These are phyloP conservation scores for Osedax frankpressi DNA, from an alignment of 2,888 invertebrate species.

Conservation along the genomic window DNA sequence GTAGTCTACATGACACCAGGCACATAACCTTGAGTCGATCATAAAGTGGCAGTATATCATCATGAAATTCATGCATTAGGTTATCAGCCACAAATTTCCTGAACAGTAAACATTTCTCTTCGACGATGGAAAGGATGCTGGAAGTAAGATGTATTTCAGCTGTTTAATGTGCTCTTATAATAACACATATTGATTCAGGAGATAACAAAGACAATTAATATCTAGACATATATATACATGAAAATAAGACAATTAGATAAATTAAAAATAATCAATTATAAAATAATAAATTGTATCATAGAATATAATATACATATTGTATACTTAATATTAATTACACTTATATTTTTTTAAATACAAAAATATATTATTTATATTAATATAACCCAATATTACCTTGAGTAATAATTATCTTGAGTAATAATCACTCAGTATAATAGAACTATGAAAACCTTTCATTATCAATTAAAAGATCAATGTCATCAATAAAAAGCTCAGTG, in stretches of 20 bases:
- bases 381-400: neutral
- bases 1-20: too few relatives aligned
- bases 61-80: slow-evolving; percentile 51
- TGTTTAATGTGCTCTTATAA: too few relatives aligned
- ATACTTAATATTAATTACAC: neutral
- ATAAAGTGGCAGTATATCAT: slow-evolving; percentile 49
- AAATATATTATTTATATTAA: neutral
- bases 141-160: too few relatives aligned
- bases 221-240: too few relatives aligned
- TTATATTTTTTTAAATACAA: neutral
- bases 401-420: too few relatives aligned
- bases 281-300: neutral
- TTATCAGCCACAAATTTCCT: slow-evolving; percentile 50
- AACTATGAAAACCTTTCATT: neutral
- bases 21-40: slow-evolving; percentile 34
- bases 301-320: neutral
- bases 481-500: neutral
- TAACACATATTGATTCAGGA: too few relatives aligned
- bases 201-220: too few relatives aligned
- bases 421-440: too few relatives aligned
- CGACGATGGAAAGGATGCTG: slow-evolving; percentile 11
- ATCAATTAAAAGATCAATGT: neutral
- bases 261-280: too few relatives aligned
- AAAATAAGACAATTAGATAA: too few relatives aligned
- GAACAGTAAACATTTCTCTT: slow-evolving; percentile 36